These are phyloP conservation scores for Gadopsis bispinosus DNA, from an alignment of 2,797 vertebrate species.

Conservation along the genomic window DNA sequence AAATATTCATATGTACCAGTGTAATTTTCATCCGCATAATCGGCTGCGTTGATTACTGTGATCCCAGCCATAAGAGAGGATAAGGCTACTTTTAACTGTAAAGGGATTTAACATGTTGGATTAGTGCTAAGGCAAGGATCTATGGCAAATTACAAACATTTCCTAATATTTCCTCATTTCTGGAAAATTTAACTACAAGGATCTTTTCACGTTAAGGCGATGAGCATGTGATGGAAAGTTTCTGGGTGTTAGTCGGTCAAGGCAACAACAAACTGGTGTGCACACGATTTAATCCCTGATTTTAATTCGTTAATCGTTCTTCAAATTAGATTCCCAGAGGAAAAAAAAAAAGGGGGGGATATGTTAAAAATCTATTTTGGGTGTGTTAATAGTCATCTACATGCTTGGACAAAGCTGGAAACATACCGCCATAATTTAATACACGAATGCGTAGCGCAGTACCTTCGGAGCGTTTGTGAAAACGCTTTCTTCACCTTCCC, in stretches of 20 bases:
- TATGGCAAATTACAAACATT: slow-evolving; percentile 67
- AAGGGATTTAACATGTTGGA: slow-evolving; percentile 82
- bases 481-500: slow-evolving; percentile 12
- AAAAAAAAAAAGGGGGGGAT: slow-evolving; percentile 1
- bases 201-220: slow-evolving; percentile 59
- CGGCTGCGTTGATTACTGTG: slow-evolving; percentile 79
- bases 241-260: slow-evolving; percentile 61
- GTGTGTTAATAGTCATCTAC: slow-evolving; percentile 22
- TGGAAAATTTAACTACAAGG: slow-evolving; percentile 54
- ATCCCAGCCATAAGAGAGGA: slow-evolving; percentile 74
- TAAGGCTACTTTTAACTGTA: slow-evolving; percentile 79
- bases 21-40: slow-evolving; percentile 82
- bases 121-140: slow-evolving; percentile 76
- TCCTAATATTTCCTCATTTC: slow-evolving; percentile 66
- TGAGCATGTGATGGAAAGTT: slow-evolving; percentile 58
- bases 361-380: slow-evolving; percentile 35
- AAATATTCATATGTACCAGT: slow-evolving; percentile 77
- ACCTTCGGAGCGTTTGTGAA: background rate
- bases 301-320: slow-evolving; percentile 65
- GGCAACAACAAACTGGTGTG: slow-evolving; percentile 60
- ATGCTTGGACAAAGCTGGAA: slow-evolving; percentile 32
- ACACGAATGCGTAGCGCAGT: background rate
- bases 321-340: slow-evolving; percentile 55
- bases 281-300: slow-evolving; percentile 60
- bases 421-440: background rate